Evolutionary conservation across 2,797 vertebrate genomes (phyloP).

Genomic region (Catostomus latipinnis): DNA sequence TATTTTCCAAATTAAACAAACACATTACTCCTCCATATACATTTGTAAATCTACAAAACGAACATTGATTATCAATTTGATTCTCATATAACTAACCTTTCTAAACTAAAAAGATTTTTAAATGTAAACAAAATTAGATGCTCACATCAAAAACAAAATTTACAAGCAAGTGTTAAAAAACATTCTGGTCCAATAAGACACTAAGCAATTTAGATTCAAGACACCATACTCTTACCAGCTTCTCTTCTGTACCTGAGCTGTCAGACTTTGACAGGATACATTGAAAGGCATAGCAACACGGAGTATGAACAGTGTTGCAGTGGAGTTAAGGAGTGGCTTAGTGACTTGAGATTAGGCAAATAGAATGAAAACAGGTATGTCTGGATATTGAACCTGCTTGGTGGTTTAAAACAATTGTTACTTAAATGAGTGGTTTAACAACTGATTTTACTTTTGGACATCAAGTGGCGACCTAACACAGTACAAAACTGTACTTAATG

Average conservation of each 20-base stretch:
- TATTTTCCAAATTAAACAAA: not conserved
- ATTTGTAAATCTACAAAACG: not conserved
- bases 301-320: constrained; percentile 27
- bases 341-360: not conserved
- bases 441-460: no score
- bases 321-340: constrained; percentile 62
- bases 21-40: not conserved
- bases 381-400: constrained; percentile 51
- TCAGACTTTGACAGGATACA: not conserved
- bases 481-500: no score
- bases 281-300: not conserved
- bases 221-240: constrained; percentile 10
- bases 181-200: not conserved
- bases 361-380: constrained; percentile 58
- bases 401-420: no score
- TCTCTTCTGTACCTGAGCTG: not conserved
- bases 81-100: not conserved
- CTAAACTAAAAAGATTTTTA: no score
- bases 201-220: not conserved
- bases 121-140: not conserved
- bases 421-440: no score
- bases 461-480: no score
- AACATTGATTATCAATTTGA: not conserved
- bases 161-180: not conserved
- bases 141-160: not conserved